Conservation (phyloP, 1,140 invertebrate genomes). For the Formica selysi region DNA sequence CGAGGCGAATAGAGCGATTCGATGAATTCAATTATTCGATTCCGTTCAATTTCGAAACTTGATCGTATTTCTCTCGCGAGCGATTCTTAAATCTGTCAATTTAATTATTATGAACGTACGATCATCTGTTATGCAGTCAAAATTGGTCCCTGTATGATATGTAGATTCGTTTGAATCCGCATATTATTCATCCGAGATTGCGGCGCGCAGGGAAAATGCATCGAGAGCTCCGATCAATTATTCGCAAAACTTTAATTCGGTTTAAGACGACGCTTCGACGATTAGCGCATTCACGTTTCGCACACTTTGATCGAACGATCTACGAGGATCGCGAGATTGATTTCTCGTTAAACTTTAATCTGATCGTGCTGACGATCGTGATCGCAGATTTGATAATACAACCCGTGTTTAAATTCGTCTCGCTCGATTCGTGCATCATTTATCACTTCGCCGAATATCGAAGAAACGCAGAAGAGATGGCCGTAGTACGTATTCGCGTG, state of each 20-base stretch:
- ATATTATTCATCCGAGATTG: constrained; percentile 23
- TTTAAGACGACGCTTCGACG: constrained; percentile 36
- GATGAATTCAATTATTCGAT: constrained; percentile 12
- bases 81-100: not conserved
- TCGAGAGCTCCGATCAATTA: constrained; percentile 41
- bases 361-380: constrained; percentile 10
- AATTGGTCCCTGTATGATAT: constrained; percentile 15
- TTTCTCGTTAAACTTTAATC: constrained; percentile 42
- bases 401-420: constrained; percentile 38
- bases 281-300: constrained; percentile 25
- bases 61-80: not conserved
- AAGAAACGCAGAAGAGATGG: not conserved
- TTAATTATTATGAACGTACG: constrained; percentile 3
- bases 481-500: not conserved
- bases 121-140: not conserved
- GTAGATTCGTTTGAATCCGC: constrained; percentile 4
- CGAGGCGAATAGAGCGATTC: not conserved
- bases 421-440: constrained; percentile 43
- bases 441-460: not conserved
- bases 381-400: constrained; percentile 43
- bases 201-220: constrained; percentile 15
- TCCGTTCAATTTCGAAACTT: constrained; percentile 16
- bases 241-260: constrained; percentile 46
- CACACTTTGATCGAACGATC: not conserved
- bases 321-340: constrained; percentile 15